phyloP scores from a whole-genome alignment of 2,888 invertebrate species.

The Pandemis corylana region DNA sequence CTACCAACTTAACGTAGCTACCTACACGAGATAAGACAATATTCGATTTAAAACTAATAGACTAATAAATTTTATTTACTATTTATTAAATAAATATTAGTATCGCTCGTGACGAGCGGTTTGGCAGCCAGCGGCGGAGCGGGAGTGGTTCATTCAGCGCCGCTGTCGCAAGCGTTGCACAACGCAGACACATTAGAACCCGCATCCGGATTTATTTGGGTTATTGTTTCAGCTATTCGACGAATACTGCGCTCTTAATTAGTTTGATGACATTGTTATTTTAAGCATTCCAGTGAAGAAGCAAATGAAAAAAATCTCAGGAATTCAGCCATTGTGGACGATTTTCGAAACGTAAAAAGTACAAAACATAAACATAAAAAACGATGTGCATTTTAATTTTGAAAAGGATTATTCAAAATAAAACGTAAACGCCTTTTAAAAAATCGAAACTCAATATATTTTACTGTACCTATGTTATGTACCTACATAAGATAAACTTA shows the following conservation, averaged over 20 bases:
- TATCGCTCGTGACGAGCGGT: constrained; percentile 18
- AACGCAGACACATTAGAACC: constrained; percentile 52
- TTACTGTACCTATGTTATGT: no score
- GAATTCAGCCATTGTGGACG: not conserved
- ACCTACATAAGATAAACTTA: no score
- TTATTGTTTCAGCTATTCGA: constrained; percentile 52
- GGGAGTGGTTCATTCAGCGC: constrained; percentile 43
- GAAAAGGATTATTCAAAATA: no score
- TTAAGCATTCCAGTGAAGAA: constrained; percentile 7
- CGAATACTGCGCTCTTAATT: constrained; percentile 30
- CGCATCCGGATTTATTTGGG: constrained; percentile 67
- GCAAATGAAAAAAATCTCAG: not conserved
- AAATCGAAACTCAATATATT: no score
- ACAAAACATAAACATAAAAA: not conserved
- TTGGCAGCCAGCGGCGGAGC: constrained; percentile 28
- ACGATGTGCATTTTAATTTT: no score
- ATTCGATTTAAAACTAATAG: no score
- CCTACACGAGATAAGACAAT: not conserved
- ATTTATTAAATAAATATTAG: constrained; percentile 8
- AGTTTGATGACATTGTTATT: constrained; percentile 27
- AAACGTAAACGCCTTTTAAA: no score
- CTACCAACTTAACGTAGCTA: no score
- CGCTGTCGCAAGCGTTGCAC: constrained; percentile 53
- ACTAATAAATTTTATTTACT: not conserved
- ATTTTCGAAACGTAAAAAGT: not conserved